Evolutionary conservation across 2,888 invertebrate genomes (phyloP).

Genomic region (Drosophila ustulata): DNA sequence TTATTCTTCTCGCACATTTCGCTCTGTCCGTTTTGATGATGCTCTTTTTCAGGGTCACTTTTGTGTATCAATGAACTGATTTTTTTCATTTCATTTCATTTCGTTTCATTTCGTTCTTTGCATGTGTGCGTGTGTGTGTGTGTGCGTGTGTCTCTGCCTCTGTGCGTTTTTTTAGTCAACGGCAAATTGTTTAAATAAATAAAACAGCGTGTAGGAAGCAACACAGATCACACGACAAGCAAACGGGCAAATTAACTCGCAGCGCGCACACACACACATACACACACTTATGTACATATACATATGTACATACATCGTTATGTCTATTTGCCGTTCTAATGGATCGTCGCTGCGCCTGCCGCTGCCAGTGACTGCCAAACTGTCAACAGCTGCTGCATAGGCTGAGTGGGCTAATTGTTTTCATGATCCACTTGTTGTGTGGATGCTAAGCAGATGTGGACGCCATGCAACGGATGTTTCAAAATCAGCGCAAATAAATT

Average conservation of each 20-base stretch:
- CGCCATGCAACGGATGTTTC: slow-evolving; percentile 3
- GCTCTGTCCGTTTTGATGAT: slow-evolving; percentile 31
- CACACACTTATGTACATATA: background rate
- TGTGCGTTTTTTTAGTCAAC: slow-evolving; percentile 56
- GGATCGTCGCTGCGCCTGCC: slow-evolving; percentile 5
- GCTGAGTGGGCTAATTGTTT: slow-evolving; percentile 1
- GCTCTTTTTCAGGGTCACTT: slow-evolving; percentile 73
- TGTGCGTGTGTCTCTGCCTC: slow-evolving; percentile 19
- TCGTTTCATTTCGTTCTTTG: slow-evolving; percentile 24
- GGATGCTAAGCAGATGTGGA: slow-evolving; percentile 9
- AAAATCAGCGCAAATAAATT: background rate
- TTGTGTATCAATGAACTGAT: slow-evolving; percentile 71
- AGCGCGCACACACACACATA: slow-evolving; percentile 25
- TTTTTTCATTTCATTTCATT: slow-evolving; percentile 29
- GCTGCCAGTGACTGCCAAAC: slow-evolving; percentile 36
- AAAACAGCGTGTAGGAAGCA: slow-evolving; percentile 81
- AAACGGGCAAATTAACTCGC: slow-evolving; percentile 59
- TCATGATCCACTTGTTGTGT: slow-evolving; percentile 10
- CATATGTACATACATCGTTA: slow-evolving; percentile 1
- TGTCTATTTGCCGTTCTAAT: slow-evolving; percentile 1
- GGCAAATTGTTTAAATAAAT: slow-evolving; percentile 76
- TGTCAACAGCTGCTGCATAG: slow-evolving; percentile 17
- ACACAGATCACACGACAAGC: slow-evolving; percentile 75
- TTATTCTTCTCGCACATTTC: slow-evolving; percentile 34
- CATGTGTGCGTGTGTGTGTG: slow-evolving; percentile 13